Evolutionary conservation across 2,113 vertebrate genomes (phyloP).

Genomic region (Cephalophus harveyi): DNA sequence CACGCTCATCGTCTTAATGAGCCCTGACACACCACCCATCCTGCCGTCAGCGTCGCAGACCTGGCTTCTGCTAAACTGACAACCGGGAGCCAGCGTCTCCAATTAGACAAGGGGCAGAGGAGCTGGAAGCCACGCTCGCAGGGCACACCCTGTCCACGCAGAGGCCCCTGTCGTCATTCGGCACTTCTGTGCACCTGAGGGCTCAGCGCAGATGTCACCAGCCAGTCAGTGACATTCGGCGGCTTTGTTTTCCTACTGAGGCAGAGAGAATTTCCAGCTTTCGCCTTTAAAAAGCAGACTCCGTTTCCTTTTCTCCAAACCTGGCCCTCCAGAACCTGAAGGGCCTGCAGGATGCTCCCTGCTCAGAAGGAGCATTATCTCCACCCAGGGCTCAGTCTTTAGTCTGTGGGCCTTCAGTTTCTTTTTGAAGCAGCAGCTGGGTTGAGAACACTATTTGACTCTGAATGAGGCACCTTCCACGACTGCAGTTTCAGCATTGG

Average conservation of each 20-base stretch:
- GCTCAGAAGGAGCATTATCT: neutral
- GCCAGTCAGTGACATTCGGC: neutral
- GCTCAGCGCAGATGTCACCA: too few relatives aligned
- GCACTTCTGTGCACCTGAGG: rapidly evolving
- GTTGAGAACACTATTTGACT: neutral
- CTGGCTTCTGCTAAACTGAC: slow-evolving; percentile 2
- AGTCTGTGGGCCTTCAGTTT: neutral
- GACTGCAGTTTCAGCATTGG: neutral
- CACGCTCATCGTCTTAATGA: neutral
- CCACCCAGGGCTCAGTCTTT: neutral
- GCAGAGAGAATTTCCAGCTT: neutral
- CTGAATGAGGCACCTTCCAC: neutral
- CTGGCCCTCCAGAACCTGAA: neutral
- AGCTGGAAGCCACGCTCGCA: neutral
- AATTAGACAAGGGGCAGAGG: neutral
- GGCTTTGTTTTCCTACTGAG: neutral
- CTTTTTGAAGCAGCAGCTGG: neutral
- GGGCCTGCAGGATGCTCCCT: neutral
- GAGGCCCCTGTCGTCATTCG: rapidly evolving
- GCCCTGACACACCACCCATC: neutral
- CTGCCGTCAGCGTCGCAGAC: neutral
- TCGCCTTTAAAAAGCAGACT: neutral
- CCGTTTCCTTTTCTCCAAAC: neutral
- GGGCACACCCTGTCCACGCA: neutral
- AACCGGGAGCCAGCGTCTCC: neutral